Evolutionary conservation across 1,140 invertebrate species (phyloP).

Genomic region (Drosophila sechellia): DNA sequence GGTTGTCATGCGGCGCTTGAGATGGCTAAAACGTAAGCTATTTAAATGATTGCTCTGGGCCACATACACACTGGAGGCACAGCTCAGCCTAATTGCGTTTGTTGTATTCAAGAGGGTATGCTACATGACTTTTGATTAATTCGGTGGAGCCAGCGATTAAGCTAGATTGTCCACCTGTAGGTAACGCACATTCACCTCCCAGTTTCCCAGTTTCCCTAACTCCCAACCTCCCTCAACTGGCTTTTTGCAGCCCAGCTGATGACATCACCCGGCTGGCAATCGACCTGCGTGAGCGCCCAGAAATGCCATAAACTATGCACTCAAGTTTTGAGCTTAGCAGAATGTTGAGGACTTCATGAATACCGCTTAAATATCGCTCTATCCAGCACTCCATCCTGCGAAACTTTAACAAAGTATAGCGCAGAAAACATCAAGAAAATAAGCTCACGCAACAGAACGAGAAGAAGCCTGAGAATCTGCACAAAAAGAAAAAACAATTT

Average conservation of each 20-base stretch:
- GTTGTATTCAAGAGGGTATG: slow-evolving; percentile 19
- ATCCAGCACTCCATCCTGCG: slow-evolving; percentile 2
- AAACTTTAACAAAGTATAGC: slow-evolving; percentile 8
- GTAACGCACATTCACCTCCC: no score
- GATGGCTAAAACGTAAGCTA: slow-evolving; percentile 46
- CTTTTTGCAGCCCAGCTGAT: slow-evolving; percentile 2
- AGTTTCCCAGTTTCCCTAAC: no score
- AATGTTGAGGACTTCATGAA: slow-evolving; percentile 34
- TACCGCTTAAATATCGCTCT: slow-evolving; percentile 19
- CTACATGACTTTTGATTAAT: slow-evolving; percentile 55
- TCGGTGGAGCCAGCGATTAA: slow-evolving; percentile 38
- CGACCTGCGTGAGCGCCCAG: slow-evolving; percentile 33
- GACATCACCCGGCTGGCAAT: slow-evolving; percentile 36
- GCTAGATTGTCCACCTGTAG: slow-evolving; percentile 36
- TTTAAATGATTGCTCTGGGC: slow-evolving; percentile 53
- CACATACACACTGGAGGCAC: slow-evolving; percentile 5
- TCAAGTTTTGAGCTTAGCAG: slow-evolving; percentile 14
- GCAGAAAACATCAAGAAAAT: background rate
- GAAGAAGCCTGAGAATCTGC: slow-evolving; percentile 9
- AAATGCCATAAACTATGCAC: slow-evolving; percentile 48
- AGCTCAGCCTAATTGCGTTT: slow-evolving; percentile 49
- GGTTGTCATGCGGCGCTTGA: slow-evolving; percentile 27
- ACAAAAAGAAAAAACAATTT: slow-evolving; percentile 53
- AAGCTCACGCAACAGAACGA: slow-evolving; percentile 25
- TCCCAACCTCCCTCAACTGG: slow-evolving; percentile 8